Base-by-base conservation (phyloP, 1,140 invertebrate species). In the Heliothis virescens region DNA sequence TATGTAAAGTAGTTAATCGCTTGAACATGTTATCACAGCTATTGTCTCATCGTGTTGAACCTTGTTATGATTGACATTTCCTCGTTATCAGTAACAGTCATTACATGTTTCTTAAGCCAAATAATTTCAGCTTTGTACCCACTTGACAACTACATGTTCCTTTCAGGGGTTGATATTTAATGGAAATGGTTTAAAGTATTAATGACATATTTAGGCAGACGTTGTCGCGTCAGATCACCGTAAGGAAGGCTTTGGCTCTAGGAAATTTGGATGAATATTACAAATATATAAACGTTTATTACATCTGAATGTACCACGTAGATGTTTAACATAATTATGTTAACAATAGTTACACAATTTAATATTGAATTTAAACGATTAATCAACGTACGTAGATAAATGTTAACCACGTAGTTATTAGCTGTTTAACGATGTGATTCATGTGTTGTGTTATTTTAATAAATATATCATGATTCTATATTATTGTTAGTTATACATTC, bases 401-500 rank as follows among this genome's bases (percentile, higher is more conserved):
- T 63, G 74, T 76, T 75, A 29, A 74, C 72, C 53, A 21, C 26
- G 21, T 76, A 76, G 57, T 26, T 75, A 26, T 76, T 76, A 76
- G 74, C 47, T 76, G 74, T 76, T 76, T 63, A 65, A 76, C 50
- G 41, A 63, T 76, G 48, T 76, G 60, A 63, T 65, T 53, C 21
- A 53, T 76, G 57, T 76, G 59, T 76, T 65, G 59, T 76, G 74
- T 76, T 76, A 65, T 18, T 72, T 72, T 72, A 72, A 63, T 63
- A 16, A 41, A 60, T 76, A 41, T 76, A 63, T 53, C 41, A 65
- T 47, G 63, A 65, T 65, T 63, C 53, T 65, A 76, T 65, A 63
- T 76, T 53, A 76, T 76, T 76, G 74, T 76, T 76, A 76, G 59
- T 52, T 53, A 63, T 60, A 62, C 72, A 75, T 60, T 75, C 12